A percentile compares a stretch with the other conserved stretches of the same genome.
These are phyloP conservation scores for Agrenia bidenticulata DNA, from an alignment of 2,888 invertebrate species.

Conservation along the genomic window DNA sequence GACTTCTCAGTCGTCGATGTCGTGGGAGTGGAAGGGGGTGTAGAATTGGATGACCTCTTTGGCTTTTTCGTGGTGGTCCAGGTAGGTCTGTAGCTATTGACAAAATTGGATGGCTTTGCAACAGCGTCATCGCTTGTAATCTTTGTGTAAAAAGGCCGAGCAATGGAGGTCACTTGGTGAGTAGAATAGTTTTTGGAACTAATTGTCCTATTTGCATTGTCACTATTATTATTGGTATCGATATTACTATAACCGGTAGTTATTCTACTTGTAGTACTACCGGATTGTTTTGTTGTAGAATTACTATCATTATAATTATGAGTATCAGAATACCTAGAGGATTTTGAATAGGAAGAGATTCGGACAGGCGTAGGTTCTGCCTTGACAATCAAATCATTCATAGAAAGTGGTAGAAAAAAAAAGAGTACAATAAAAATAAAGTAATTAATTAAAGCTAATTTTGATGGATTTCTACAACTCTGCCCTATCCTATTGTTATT, in stretches of 20 bases:
- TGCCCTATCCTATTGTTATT: slow-evolving; percentile 39
- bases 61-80: slow-evolving; percentile 34
- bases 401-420: no score
- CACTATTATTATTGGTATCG: slow-evolving; percentile 19
- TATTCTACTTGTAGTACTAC: slow-evolving; percentile 13
- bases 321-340: slow-evolving; percentile 23
- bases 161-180: slow-evolving; percentile 26
- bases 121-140: slow-evolving; percentile 29
- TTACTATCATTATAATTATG: neutral
- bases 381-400: slow-evolving; percentile 19
- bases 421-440: no score
- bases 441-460: slow-evolving; percentile 20
- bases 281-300: slow-evolving; percentile 7
- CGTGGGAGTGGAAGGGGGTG: slow-evolving; percentile 13
- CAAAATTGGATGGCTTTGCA: slow-evolving; percentile 13
- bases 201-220: slow-evolving; percentile 26
- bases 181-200: slow-evolving; percentile 21
- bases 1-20: slow-evolving; percentile 27
- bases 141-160: slow-evolving; percentile 38
- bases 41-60: slow-evolving; percentile 29
- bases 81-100: neutral
- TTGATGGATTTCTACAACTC: slow-evolving; percentile 13
- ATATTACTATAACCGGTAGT: slow-evolving; percentile 18
- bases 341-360: slow-evolving; percentile 35
- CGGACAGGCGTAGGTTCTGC: slow-evolving; percentile 29